Conservation (phyloP, 2,797 vertebrate genomes). For the Lepilemur ruficaudatus region DNA sequence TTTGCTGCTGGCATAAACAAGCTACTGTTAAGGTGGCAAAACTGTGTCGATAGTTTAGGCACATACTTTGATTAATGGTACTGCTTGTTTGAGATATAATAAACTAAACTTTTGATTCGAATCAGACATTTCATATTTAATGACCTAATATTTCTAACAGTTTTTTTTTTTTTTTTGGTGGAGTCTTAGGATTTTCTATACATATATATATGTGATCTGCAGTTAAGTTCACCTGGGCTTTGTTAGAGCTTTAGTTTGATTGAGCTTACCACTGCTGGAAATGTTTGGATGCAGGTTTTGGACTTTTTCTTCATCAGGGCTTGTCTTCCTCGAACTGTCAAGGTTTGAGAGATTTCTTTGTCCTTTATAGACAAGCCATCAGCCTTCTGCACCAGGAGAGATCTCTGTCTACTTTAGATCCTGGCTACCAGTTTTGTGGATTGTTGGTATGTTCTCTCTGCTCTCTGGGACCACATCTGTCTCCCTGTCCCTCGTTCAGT, state of each 20-base stretch:
- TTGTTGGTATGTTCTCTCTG: background rate
- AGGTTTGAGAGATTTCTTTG: background rate
- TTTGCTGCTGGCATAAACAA: too few relatives aligned
- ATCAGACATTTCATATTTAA: too few relatives aligned
- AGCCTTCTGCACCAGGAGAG: background rate
- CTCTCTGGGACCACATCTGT: background rate
- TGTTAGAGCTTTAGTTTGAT: background rate
- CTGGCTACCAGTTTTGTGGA: background rate
- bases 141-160: background rate
- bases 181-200: background rate
- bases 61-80: too few relatives aligned
- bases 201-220: background rate
- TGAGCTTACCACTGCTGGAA: background rate
- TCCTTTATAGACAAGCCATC: background rate
- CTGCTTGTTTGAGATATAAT: too few relatives aligned
- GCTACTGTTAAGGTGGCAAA: too few relatives aligned
- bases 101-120: too few relatives aligned
- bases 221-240: background rate
- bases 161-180: too few relatives aligned
- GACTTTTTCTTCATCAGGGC: background rate
- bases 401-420: background rate
- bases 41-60: too few relatives aligned
- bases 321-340: background rate
- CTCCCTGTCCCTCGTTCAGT: background rate
- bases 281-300: background rate